Evolutionary conservation across 2,113 vertebrate species (phyloP).

Genomic region (Amblyornis subalaris): DNA sequence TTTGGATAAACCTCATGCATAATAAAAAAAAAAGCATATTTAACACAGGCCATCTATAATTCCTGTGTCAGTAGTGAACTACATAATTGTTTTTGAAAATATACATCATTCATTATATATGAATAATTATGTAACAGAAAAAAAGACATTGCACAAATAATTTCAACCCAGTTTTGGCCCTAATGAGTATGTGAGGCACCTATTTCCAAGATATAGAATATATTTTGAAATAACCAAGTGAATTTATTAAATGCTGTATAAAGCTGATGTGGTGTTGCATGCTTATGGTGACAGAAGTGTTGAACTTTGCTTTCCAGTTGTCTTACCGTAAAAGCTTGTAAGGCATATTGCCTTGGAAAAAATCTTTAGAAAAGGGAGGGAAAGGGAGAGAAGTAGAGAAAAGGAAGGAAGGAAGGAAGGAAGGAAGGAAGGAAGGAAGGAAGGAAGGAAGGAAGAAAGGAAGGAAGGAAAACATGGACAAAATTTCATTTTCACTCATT

Average conservation of each 20-base stretch:
- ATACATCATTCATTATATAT: neutral
- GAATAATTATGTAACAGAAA: neutral
- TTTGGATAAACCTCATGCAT: neutral
- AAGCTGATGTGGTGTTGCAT: neutral
- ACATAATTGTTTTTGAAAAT: conserved; percentile 19
- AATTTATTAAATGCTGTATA: neutral
- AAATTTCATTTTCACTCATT: neutral
- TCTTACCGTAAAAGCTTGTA: neutral
- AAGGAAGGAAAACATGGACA: neutral
- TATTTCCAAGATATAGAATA: neutral
- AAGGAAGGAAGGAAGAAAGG: neutral
- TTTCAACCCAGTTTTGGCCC: neutral
- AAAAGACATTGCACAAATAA: neutral
- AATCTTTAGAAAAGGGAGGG: neutral
- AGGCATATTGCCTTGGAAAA: neutral
- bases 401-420: neutral
- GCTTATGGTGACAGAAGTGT: neutral
- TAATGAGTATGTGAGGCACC: neutral
- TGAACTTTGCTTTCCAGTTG: neutral
- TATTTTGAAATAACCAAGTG: neutral
- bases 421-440: neutral
- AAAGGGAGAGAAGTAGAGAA: neutral
- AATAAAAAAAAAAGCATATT: neutral
- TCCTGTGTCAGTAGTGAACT: neutral
- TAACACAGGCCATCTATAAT: neutral